Conservation (phyloP, 2,797 vertebrate species). For the Meda fulgida region DNA sequence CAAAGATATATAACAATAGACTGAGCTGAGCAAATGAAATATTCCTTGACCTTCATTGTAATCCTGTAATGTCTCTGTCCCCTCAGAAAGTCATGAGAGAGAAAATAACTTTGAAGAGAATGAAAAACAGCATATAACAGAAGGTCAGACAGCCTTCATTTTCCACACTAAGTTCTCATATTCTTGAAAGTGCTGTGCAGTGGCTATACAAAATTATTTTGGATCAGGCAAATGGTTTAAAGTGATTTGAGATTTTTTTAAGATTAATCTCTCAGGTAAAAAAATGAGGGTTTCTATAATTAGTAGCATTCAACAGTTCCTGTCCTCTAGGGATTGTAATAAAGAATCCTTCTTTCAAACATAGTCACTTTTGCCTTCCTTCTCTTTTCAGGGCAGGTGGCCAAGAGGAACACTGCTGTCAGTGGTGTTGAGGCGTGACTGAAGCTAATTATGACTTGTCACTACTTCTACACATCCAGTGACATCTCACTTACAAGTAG, state of each 20-base stretch:
- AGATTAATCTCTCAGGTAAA: not conserved
- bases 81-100: not conserved
- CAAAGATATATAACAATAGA: not conserved
- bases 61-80: not conserved
- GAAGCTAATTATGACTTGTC: not conserved
- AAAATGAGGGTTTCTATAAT: not conserved
- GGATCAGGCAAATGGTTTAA: not conserved
- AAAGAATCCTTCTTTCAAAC: not conserved
- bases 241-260: not conserved
- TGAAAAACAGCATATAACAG: slow-evolving; percentile 4
- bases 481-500: not conserved
- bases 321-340: too few species aligned
- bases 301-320: not conserved
- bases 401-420: not conserved
- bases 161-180: not conserved
- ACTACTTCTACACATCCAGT: not conserved
- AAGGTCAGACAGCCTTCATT: not conserved
- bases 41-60: slow-evolving; percentile 9
- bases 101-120: slow-evolving; percentile 1
- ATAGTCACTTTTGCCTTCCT: not conserved
- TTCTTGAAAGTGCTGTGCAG: too few species aligned
- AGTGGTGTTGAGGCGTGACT: slow-evolving; percentile 2
- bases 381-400: not conserved
- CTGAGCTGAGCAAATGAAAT: not conserved
- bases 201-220: not conserved